Percentiles rank a stretch among this genome's conserved stretches.
phyloP scores from a whole-genome alignment of 2,888 invertebrate species.

The Heliconius ismenius region DNA sequence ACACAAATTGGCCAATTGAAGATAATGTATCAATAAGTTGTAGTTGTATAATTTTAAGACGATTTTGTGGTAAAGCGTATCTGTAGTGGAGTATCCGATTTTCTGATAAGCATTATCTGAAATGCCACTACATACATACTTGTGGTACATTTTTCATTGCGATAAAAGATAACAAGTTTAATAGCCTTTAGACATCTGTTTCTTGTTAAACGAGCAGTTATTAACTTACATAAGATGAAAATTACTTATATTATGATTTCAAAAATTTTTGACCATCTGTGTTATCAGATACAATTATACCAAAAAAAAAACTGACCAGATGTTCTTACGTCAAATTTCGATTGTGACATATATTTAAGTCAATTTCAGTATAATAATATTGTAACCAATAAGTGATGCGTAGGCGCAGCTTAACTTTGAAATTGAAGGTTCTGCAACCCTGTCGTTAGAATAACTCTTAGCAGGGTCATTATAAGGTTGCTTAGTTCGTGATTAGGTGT shows the following conservation, averaged over 20 bases:
- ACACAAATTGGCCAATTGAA: conserved; percentile 55
- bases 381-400: conserved; percentile 62
- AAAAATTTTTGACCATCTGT: neutral
- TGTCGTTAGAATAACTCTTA: conserved; percentile 69
- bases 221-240: conserved; percentile 10
- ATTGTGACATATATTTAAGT: neutral
- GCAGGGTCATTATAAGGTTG: conserved; percentile 75
- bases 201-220: conserved; percentile 17
- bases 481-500: conserved; percentile 72
- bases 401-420: conserved; percentile 69
- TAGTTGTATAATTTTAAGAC: conserved; percentile 54
- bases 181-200: conserved; percentile 59
- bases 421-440: conserved; percentile 70
- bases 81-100: conserved; percentile 61
- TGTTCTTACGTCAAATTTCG: neutral
- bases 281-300: neutral
- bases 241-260: neutral
- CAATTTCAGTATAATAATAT: conserved; percentile 48
- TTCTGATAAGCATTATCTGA: conserved; percentile 69
- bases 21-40: conserved; percentile 62
- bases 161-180: conserved; percentile 76
- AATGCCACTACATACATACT: conserved; percentile 50
- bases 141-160: conserved; percentile 53
- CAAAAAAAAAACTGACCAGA: neutral
- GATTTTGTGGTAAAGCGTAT: conserved; percentile 54